Evolutionary conservation across 30 jellyfish, hydroid and myxozoan genomes (phyloP), one percentile per base, ranked within the genome.

Genomic region (Aurelia sp.): DNA sequence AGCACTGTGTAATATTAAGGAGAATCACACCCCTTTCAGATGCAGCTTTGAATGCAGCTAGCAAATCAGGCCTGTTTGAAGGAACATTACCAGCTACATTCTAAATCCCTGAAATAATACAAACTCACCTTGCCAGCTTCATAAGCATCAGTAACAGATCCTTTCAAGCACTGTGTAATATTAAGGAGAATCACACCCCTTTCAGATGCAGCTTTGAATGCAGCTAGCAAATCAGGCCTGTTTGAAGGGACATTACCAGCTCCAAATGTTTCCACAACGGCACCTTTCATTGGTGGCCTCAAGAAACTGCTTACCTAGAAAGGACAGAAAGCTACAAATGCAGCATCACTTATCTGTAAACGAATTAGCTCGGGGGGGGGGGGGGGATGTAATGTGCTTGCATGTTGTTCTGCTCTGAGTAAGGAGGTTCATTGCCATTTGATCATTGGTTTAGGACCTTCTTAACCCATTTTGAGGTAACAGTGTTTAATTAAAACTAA

Each of bases 211-310:
- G 48, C 55, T 40, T 78, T 80, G 69, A 94, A 94, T 55, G 81
- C 99, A n/a, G 86, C 86, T 61, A 94, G 24, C 67, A 94, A 50
- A 72, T 94, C 99, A 16, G 97, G 99, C 27, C 99, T 78, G 41
- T 94, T 90, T 3, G 99, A 94, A 8, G 99, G 99, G 21, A 90
- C 97, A 73, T 94, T 94, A 7, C 99, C 99, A 44, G 97, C 88
- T 12, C 99, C 99, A 85, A 94, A 94, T 62, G 99, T 89, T 64
- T 94, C 97, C n/a, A 94, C 81, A 19, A 89, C 97, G 63, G 86
- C 94, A 17, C 99, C 99, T 66, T 79, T 74, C 97, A 90, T 90
- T 70, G 99, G 99, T 24, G 97, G 92, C 66, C 88, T 65, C 72
- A 94, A 80, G 75, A 89, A 86, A 41, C 97, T 74, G 68, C 60